Percentiles rank a stretch among this genome's conserved stretches.
Conservation (phyloP, 2,888 invertebrate genomes). For the Drosophila infuscata region DNA sequence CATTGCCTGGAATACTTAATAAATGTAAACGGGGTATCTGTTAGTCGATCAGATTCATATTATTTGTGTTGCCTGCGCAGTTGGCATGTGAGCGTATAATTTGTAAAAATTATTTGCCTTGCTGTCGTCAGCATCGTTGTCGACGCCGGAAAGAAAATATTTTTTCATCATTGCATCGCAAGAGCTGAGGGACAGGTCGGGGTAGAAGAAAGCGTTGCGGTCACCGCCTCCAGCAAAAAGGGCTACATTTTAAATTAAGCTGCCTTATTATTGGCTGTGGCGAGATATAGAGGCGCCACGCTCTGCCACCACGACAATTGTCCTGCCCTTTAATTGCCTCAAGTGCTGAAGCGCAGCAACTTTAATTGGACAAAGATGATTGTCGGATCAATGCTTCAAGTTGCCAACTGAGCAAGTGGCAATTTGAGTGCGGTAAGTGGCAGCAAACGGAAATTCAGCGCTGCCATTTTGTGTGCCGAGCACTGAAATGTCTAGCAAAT, state of each 20-base stretch:
- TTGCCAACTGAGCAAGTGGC: constrained; percentile 9
- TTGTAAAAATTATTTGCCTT: constrained; percentile 77
- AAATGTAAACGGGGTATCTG: constrained; percentile 4
- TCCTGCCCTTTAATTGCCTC: constrained; percentile 60
- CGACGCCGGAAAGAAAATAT: constrained; percentile 59
- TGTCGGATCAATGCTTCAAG: constrained; percentile 49
- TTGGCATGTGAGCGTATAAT: constrained; percentile 77
- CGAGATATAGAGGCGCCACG: constrained; percentile 7
- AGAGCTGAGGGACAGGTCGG: constrained; percentile 22
- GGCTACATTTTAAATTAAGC: constrained; percentile 76
- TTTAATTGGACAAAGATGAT: constrained; percentile 69
- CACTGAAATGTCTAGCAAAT: constrained; percentile 21
- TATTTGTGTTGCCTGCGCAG: constrained; percentile 56
- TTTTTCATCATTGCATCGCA: constrained; percentile 68
- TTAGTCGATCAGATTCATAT: constrained; percentile 27
- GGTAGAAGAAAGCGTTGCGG: constrained; percentile 71
- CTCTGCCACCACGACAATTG: constrained; percentile 21
- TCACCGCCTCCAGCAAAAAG: constrained; percentile 71
- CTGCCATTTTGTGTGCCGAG: constrained; percentile 21
- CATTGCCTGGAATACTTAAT: not conserved
- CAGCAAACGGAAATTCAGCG: constrained; percentile 1
- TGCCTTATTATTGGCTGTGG: constrained; percentile 47
- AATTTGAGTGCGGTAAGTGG: constrained; percentile 6
- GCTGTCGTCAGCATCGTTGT: constrained; percentile 55
- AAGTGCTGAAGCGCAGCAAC: constrained; percentile 40